phyloP scores from a whole-genome alignment of 2,888 invertebrate genomes.

The Amphipyra tragopoginis region DNA sequence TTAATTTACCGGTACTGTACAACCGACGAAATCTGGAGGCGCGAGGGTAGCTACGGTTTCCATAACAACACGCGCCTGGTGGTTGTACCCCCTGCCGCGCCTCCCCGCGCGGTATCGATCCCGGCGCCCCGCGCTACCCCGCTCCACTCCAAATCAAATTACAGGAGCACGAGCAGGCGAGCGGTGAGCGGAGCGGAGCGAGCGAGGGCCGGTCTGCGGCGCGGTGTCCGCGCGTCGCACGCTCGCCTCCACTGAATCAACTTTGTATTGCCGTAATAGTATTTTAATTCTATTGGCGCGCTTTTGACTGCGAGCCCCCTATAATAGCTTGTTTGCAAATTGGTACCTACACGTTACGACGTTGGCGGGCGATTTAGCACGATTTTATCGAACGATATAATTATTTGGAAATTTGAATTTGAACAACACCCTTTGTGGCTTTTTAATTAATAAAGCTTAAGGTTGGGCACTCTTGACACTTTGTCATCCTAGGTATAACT shows the following conservation, averaged over 20 bases:
- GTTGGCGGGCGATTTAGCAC: slow-evolving; percentile 66
- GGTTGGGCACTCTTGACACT: slow-evolving; percentile 14
- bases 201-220: slow-evolving; percentile 51
- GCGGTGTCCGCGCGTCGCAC: slow-evolving; percentile 21
- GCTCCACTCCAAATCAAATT: slow-evolving; percentile 88
- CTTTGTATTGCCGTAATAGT: slow-evolving; percentile 87
- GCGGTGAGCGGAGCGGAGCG: slow-evolving; percentile 51
- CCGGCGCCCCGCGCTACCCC: slow-evolving; percentile 66
- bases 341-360: slow-evolving; percentile 71
- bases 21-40: slow-evolving; percentile 87
- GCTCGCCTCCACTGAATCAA: slow-evolving; percentile 78
- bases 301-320: slow-evolving; percentile 79
- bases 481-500: background rate
- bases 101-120: slow-evolving; percentile 65
- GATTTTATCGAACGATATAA: slow-evolving; percentile 54
- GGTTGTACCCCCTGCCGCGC: slow-evolving; percentile 66
- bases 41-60: slow-evolving; percentile 87
- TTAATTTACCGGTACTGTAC: slow-evolving; percentile 83
- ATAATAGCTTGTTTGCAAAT: slow-evolving; percentile 84
- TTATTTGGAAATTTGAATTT: slow-evolving; percentile 46
- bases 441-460: slow-evolving; percentile 57
- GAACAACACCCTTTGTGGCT: slow-evolving; percentile 37
- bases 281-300: slow-evolving; percentile 88
- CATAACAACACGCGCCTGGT: slow-evolving; percentile 87
- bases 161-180: slow-evolving; percentile 78